phyloP scores from a whole-genome alignment of 1,140 invertebrate genomes.

The Maniola jurtina region DNA sequence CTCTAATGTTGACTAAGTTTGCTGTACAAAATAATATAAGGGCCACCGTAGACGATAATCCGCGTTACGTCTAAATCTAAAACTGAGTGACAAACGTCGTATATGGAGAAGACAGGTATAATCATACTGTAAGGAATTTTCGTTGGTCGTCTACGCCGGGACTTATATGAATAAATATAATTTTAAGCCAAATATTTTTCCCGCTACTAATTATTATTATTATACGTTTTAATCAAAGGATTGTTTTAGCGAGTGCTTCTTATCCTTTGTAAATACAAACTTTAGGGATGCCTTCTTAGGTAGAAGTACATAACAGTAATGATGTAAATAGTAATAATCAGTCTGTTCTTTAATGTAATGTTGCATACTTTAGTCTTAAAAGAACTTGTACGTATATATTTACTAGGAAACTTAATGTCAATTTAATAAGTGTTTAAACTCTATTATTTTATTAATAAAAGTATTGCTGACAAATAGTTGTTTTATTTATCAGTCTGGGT shows the following conservation, averaged over 20 bases:
- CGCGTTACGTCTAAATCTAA: too few species aligned
- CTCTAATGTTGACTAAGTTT: background rate
- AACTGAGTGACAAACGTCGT: too few species aligned
- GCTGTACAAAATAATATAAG: background rate
- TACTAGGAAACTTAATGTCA: conserved; percentile 39
- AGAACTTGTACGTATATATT: conserved; percentile 40
- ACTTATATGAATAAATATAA: too few species aligned
- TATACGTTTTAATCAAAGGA: conserved; percentile 14
- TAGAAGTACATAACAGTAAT: conserved; percentile 38
- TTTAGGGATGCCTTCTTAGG: conserved; percentile 72
- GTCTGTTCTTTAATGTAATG: conserved; percentile 47
- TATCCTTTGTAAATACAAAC: conserved; percentile 51
- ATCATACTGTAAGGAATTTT: too few species aligned
- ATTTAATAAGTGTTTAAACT: conserved; percentile 33
- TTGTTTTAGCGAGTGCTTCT: conserved; percentile 25
- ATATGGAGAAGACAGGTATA: too few species aligned
- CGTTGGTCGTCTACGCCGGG: too few species aligned
- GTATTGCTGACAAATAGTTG: conserved; percentile 16
- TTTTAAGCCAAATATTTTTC: background rate
- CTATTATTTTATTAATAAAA: conserved; percentile 39
- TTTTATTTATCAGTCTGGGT: conserved; percentile 1
- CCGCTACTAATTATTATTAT: background rate
- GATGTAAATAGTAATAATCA: conserved; percentile 57
- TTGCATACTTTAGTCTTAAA: conserved; percentile 30
- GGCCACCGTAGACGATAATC: background rate